These are phyloP conservation scores for Glaucopsyche alexis DNA, from an alignment of 2,888 invertebrate species.

Conservation along the genomic window DNA sequence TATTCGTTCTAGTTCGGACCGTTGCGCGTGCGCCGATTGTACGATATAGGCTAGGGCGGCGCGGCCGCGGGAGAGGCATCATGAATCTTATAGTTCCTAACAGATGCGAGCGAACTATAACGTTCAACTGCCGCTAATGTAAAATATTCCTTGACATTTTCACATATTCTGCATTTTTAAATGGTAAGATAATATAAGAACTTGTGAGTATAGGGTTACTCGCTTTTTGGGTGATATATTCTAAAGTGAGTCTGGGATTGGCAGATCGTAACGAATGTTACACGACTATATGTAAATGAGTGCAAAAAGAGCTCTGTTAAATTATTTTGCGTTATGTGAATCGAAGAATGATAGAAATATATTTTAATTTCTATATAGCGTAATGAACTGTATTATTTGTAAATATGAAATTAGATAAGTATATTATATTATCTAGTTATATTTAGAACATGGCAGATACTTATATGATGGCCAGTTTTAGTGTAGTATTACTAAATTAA, in stretches of 20 bases:
- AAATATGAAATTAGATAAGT: constrained; percentile 81
- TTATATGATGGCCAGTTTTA: constrained; percentile 86
- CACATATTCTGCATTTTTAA: constrained; percentile 80
- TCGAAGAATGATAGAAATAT: constrained; percentile 80
- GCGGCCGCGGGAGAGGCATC: constrained; percentile 65
- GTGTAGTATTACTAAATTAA: constrained; percentile 83
- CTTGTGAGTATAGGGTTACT: constrained; percentile 74
- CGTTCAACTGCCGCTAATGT: constrained; percentile 78
- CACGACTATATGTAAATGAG: constrained; percentile 78
- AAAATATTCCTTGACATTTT: constrained; percentile 78
- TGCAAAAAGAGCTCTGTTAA: constrained; percentile 80
- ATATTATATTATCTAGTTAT: constrained; percentile 82
- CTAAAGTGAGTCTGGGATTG: constrained; percentile 72
- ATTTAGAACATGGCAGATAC: constrained; percentile 83
- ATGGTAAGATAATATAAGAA: constrained; percentile 70
- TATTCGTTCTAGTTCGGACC: constrained; percentile 71
- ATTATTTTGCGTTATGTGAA: constrained; percentile 81
- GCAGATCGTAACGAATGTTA: constrained; percentile 72
- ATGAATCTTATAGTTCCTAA: constrained; percentile 81
- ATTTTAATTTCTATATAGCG: constrained; percentile 78
- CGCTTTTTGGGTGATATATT: constrained; percentile 79
- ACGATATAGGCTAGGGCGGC: constrained; percentile 53
- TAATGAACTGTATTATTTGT: constrained; percentile 83
- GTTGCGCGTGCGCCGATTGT: constrained; percentile 56
- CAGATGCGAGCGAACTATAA: constrained; percentile 79